Evolutionary conservation across 1,140 invertebrate genomes (phyloP), one percentile per base, ranked within the genome.

Genomic region (Mactra quadrangularis): DNA sequence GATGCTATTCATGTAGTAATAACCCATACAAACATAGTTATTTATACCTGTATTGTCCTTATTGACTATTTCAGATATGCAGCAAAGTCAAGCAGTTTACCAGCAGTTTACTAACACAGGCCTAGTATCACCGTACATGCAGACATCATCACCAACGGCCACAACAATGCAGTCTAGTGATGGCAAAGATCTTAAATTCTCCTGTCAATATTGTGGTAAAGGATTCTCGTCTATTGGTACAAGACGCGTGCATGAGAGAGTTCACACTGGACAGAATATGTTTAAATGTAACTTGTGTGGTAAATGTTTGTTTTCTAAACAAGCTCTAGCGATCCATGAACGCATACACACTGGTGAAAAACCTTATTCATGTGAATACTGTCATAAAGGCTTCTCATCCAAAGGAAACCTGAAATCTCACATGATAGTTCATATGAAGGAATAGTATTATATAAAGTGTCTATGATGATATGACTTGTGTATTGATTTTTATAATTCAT

Each of bases 361-460:
- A 22, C 72, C 72, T 3, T 75, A 25, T 22, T 22, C 29, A 0
- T 75, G 72, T 29, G 33, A 22, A 0, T 45, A 60, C 22, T 75
- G 72, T 47, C 35, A 60, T 27, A 60, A 57, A 60, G 38, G 53
- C 22, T 75, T 75, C 47, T 7, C 72, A 3, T 31, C 59, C 29
- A 75, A 75, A 41, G 53, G 72, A 25, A 75, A 75, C 47, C 19
- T 60, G 52, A 75, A 75, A 27, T 41, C 29, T 17, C 64, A 68
- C 17, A 47, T 47, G 47, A 41, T 68, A 7, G 64, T 68, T 2
- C 64, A 68, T 50, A 68, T 68, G 41, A 68, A 68, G 29, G 47
- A 31, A 47, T n/a, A 41, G 38, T 7, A 41, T 41, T 15, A n/a
- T n/a, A n/a, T n/a, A n/a, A n/a, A n/a, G n/a, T n/a, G n/a, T n/a